phyloP scores from a whole-genome alignment of 2,888 invertebrate species.

The Philaethria dido region DNA sequence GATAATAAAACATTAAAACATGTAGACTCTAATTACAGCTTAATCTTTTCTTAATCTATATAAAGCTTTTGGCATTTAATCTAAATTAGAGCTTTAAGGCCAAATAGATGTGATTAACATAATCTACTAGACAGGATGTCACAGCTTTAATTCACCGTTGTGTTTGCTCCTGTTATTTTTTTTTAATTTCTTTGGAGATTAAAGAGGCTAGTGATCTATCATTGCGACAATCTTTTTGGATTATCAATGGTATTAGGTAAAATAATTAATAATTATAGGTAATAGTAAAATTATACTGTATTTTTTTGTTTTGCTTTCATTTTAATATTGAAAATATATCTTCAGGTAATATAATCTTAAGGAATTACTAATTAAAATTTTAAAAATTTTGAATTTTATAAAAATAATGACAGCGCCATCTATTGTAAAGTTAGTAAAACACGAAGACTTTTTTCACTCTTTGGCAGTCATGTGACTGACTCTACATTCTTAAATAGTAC shows the following conservation, averaged over 20 bases:
- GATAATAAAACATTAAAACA: too few species aligned
- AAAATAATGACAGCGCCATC: background rate
- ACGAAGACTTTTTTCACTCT: background rate
- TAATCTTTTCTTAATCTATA: background rate
- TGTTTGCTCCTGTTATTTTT: background rate
- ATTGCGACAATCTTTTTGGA: too few species aligned
- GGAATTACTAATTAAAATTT: too few species aligned
- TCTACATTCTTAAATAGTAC: background rate
- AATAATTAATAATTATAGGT: too few species aligned
- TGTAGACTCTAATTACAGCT: background rate
- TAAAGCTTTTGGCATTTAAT: background rate
- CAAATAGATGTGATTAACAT: background rate
- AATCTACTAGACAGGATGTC: background rate
- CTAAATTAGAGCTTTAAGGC: background rate
- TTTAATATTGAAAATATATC: too few species aligned
- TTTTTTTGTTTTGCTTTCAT: too few species aligned
- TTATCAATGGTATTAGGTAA: too few species aligned
- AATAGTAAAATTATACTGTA: too few species aligned
- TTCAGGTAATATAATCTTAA: too few species aligned
- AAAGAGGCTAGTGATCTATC: background rate
- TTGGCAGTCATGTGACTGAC: background rate
- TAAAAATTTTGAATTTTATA: too few species aligned
- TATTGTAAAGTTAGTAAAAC: background rate
- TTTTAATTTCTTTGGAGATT: background rate
- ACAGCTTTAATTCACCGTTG: background rate